Base-by-base conservation (phyloP, 2,888 invertebrate species). In the Euzophera pinguis region DNA sequence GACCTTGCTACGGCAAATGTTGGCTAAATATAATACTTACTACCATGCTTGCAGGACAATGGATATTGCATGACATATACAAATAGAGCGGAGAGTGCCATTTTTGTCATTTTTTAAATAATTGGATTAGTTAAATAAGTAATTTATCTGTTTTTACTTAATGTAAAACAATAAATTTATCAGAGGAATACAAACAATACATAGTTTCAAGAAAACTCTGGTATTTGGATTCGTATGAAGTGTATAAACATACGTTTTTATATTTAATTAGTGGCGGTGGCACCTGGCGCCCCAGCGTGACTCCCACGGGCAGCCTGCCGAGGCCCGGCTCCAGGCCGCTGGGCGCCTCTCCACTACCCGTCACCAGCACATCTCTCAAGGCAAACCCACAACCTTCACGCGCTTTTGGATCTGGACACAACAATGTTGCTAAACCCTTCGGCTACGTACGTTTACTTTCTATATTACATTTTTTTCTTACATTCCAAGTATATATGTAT, bases 221-320 rank as follows among this genome's bases (percentile, higher is more conserved):
- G 29, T 6, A 29, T 29, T 6, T 29, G 29, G 7, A 4, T 29
- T 29, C 5, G 29, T 7, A 29, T 29, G 29, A 29, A 29, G 7
- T 29, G 7, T 4, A 7, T 3, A 22, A 22, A 22, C 5, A 3
- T 22, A 3, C 7, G 1, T 39, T 39, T 9, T 10, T 16, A 16
- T 39, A 16, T 9, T 39, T 41, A 35, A 10, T 29, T 84, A 97
- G 97, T 78, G 97, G 97, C 58, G 96, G 96, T 50, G 93, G 94
- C 67, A 96, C 96, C 64, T 98, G 98, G 98, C 95, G 95, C 68
- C 98, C 98, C 41, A 86, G 94, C 62, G 97, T 98, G 56, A 95
- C 95, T 17, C 96, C 97, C 51, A 93, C 96, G 49, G 95, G 96
- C 61, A 92, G 92, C 65, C 83, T 94, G 65, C 94, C 95, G 37